Evolutionary conservation across 2,797 vertebrate genomes (phyloP).

Genomic region (Rhodeus uyekii): DNA sequence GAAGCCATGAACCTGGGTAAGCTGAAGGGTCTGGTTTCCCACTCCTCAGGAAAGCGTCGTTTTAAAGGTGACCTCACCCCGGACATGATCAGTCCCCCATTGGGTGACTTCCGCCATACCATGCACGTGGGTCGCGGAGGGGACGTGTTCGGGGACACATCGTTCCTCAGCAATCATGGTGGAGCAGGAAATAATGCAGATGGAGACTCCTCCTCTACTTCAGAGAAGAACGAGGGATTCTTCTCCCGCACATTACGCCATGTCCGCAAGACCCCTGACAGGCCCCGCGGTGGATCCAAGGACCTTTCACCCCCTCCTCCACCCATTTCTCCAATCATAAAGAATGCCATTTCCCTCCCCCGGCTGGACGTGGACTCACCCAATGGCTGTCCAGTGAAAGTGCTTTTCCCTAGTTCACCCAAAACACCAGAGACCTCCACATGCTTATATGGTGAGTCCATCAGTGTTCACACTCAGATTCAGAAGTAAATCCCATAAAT

Average conservation of each 20-base stretch:
- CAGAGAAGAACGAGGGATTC: constrained; percentile 79
- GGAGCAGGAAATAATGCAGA: constrained; percentile 67
- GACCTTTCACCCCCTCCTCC: constrained; percentile 81
- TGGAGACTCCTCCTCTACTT: constrained; percentile 61
- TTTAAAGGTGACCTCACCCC: constrained; percentile 83
- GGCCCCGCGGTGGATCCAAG: constrained; percentile 65
- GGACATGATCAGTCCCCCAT: constrained; percentile 96
- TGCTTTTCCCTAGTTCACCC: constrained; percentile 81
- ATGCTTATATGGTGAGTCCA: constrained; percentile 83
- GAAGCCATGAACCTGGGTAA: constrained; percentile 91
- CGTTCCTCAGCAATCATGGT: constrained; percentile 94
- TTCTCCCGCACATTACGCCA: constrained; percentile 88
- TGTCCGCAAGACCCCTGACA: constrained; percentile 79
- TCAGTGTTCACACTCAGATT: background rate
- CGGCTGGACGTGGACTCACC: constrained; percentile 82
- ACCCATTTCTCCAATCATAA: constrained; percentile 90
- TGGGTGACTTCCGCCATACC: constrained; percentile 96
- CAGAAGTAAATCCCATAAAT: background rate
- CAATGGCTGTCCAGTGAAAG: constrained; percentile 75
- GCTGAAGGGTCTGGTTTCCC: constrained; percentile 87
- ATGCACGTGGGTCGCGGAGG: constrained; percentile 97
- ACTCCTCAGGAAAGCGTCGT: constrained; percentile 87
- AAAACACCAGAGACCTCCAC: constrained; percentile 75
- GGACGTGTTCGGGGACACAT: constrained; percentile 95
- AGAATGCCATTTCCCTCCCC: constrained; percentile 92